Conservation (phyloP, 64 coral and sea anemone genomes). For the Porites australiensis region DNA sequence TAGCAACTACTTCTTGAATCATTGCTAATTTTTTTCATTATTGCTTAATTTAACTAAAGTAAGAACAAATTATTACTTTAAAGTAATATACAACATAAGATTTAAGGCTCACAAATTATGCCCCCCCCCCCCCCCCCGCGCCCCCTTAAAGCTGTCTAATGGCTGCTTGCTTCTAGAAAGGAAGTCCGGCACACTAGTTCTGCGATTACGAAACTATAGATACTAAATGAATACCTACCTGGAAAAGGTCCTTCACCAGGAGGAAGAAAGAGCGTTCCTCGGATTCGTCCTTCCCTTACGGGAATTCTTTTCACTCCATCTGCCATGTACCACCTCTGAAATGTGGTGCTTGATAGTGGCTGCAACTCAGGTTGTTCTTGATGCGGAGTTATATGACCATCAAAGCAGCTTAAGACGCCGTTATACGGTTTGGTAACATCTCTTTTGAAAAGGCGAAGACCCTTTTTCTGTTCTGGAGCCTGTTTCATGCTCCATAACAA, state of each 20-base stretch:
- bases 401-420: constrained; percentile 39
- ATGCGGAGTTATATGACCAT: constrained; percentile 31
- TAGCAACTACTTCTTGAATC: too few species aligned
- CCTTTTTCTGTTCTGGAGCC: constrained; percentile 21
- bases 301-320: constrained; percentile 56
- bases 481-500: constrained; percentile 71
- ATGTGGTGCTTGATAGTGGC: neutral
- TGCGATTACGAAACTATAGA: neutral
- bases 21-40: too few species aligned
- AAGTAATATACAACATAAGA: too few species aligned
- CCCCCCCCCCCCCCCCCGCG: too few species aligned
- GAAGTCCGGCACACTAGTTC: too few species aligned
- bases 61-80: too few species aligned
- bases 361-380: neutral
- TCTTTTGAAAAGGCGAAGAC: constrained; percentile 42
- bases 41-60: too few species aligned
- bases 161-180: too few species aligned
- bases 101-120: too few species aligned
- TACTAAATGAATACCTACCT: constrained; percentile 19
- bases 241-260: constrained; percentile 36
- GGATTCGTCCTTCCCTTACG: constrained; percentile 65
- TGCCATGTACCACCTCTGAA: constrained; percentile 69
- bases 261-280: constrained; percentile 66
- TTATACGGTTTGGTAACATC: constrained; percentile 66
- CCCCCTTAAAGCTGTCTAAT: too few species aligned